Base-by-base conservation (phyloP, 2,113 vertebrate genomes). In the Chamaetylas fuelleborni region DNA sequence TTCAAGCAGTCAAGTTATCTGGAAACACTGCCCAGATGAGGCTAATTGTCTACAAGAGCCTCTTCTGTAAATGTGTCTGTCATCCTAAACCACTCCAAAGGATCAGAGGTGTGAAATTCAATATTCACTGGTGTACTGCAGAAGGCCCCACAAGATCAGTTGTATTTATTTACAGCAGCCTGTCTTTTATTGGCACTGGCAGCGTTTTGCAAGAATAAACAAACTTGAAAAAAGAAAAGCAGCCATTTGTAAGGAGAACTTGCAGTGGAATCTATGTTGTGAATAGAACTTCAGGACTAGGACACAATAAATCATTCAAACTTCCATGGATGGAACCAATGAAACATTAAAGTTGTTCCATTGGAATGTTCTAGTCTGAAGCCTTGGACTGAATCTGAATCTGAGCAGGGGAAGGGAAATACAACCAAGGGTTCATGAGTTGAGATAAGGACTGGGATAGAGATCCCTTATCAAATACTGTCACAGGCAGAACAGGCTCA, bases 41-140 rank as follows among this genome's bases (percentile, higher is more conserved):
- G 57, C 42, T 77, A 92, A 94, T 85, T 87, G 64, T 57, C 58
- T 88, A 53, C 17, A 6, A 96, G 81, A 77, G 53, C 56, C 90
- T 91, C 90, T 93, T 82, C 51, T 86, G 48, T 74, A 87, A 87
- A 83, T 14, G 31, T 88, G 64, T 61, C 71, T 91, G 47, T 40
- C 56, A 43, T 61, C 2, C 4, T 80, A 82, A 93, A 82, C 71
- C 48, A 50, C 74, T 96, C 22, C 69, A 60, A 48, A 77, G 67
- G 74, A 54, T 64, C 86, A 92, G 81, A 96, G 81, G 78, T 88
- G 80, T 88, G 86, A 92, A 93, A 96, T 90, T 88, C 74, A 94
- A 5, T 73, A 70, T 58, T 70, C 60, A 34, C 19, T 60, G 60
- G 38, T 42, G 42, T 24, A 14, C 81, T 81, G 45, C 67, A 71